A percentile compares a stretch with the other conserved stretches of the same genome.
phyloP scores from a whole-genome alignment of 1,140 invertebrate species.

The Cydia pomonella region DNA sequence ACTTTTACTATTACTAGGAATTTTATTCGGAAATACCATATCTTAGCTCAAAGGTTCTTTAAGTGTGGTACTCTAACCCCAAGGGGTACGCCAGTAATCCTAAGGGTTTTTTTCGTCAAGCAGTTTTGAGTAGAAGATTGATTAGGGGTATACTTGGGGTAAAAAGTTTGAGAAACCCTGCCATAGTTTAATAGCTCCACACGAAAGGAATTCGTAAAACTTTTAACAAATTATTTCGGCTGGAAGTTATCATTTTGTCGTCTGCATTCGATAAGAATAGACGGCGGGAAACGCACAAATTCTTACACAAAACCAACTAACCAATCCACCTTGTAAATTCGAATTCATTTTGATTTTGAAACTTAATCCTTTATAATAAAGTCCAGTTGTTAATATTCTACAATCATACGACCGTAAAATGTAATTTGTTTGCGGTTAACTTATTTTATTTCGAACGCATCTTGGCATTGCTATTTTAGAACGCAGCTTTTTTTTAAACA shows the following conservation, averaged over 20 bases:
- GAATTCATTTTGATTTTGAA: neutral
- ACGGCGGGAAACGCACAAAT: slow-evolving; percentile 30
- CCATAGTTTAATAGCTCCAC: too few relatives aligned
- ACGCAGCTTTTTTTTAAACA: neutral
- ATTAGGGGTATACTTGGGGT: too few relatives aligned
- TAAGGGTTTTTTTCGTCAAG: too few relatives aligned
- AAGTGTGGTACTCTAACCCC: too few relatives aligned
- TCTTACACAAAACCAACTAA: slow-evolving; percentile 17
- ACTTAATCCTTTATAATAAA: neutral
- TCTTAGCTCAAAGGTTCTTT: too few relatives aligned
- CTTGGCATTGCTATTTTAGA: neutral
- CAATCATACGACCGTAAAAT: neutral
- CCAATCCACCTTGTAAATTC: neutral
- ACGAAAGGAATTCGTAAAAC: neutral
- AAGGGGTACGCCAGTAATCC: too few relatives aligned
- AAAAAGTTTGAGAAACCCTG: too few relatives aligned
- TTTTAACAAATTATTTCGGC: slow-evolving; percentile 1
- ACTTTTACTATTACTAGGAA: too few relatives aligned
- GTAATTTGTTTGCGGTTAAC: neutral
- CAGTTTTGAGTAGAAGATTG: too few relatives aligned
- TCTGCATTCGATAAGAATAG: slow-evolving; percentile 16
- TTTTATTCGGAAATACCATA: too few relatives aligned
- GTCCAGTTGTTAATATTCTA: neutral
- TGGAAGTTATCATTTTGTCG: slow-evolving; percentile 25
- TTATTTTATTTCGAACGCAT: slow-evolving; percentile 28